A percentile compares a stretch with the other conserved stretches of the same genome.
These are phyloP conservation scores for Centropus bengalensis DNA, from an alignment of 2,113 vertebrate genomes.

Conservation along the genomic window DNA sequence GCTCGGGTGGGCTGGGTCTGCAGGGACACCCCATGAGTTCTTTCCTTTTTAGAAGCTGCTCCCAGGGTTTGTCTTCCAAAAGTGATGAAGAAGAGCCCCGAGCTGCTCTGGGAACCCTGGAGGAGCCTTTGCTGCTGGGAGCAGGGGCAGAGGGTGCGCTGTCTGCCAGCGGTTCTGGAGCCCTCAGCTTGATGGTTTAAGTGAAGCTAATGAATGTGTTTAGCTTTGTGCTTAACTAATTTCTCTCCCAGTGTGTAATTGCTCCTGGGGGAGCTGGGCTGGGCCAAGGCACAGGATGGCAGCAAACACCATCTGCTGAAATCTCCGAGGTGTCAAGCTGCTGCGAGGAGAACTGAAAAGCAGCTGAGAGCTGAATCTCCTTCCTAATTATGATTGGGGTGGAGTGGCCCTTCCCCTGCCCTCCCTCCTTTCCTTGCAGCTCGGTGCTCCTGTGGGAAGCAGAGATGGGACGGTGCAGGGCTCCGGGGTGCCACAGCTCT, in stretches of 20 bases:
- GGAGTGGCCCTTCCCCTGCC: neutral
- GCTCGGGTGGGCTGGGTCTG: neutral
- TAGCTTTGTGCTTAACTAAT: neutral
- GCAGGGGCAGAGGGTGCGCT: neutral
- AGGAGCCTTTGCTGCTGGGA: neutral
- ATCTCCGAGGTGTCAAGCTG: neutral
- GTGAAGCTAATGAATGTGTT: neutral
- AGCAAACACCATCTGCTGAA: neutral
- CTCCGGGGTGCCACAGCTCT: neutral
- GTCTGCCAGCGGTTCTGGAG: accelerated
- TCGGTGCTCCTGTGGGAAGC: neutral
- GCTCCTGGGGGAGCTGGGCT: slow-evolving; percentile 6
- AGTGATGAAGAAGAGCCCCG: neutral
- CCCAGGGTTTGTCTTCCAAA: neutral
- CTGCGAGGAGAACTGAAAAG: neutral
- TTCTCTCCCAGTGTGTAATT: neutral
- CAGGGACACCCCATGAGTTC: neutral
- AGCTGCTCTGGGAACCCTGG: neutral
- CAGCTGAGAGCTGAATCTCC: neutral
- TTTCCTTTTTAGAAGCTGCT: neutral
- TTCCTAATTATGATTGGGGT: neutral
- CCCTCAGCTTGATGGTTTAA: neutral
- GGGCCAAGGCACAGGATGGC: neutral
- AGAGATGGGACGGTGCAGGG: neutral
- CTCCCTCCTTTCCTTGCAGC: neutral